Base-by-base conservation (phyloP, 2,113 vertebrate species). In the Oriolus oriolus region DNA sequence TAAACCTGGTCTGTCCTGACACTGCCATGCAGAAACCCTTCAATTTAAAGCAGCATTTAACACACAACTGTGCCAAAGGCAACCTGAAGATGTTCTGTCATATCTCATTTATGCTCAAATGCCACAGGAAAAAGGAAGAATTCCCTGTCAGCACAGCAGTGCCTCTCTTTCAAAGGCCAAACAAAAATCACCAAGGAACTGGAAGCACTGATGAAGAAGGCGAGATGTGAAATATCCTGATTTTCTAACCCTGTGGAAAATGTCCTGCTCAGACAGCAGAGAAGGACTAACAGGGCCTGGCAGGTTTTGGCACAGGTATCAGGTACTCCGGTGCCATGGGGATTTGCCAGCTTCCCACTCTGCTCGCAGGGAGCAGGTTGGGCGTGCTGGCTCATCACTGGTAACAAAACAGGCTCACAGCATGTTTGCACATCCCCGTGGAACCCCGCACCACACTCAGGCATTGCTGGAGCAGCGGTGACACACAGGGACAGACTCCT, bases 71-170 rank as follows among this genome's bases (percentile, higher is more conserved):
- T 81, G 95, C 93, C 91, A 78, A 93, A 95, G 89, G 83, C 93
- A 89, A 86, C 59, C 76, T 74, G 89, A 93, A 89, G 86, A 81
- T 93, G 24, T 89, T 95, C 89, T 95, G 88, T 92, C 95, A 59
- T 85, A 39, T 92, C 76, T 86, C 64, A 78, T 91, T 96, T 95
- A 28, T 68, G 83, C 80, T 95, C n/a, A 13, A 20, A 19, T 13
- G 44, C 33, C 60, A 63, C 28, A 65, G 42, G 61, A 65, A 80
- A 80, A 66, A 59, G 49, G 74, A 61, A 82, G 35, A 74, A 78
- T 57, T 35, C 68, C 33, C 42, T 94, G 60, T 80, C 85, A 93
- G 89, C 33, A 11, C 33, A 81, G 35, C 47, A 49, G 80, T 52
- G 35, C 39, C 93, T 35, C 35, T 69, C 52, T 84, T 93, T 63